These are phyloP conservation scores for Eudasyphora cyanicolor DNA, from an alignment of 2,888 invertebrate species.

Conservation along the genomic window DNA sequence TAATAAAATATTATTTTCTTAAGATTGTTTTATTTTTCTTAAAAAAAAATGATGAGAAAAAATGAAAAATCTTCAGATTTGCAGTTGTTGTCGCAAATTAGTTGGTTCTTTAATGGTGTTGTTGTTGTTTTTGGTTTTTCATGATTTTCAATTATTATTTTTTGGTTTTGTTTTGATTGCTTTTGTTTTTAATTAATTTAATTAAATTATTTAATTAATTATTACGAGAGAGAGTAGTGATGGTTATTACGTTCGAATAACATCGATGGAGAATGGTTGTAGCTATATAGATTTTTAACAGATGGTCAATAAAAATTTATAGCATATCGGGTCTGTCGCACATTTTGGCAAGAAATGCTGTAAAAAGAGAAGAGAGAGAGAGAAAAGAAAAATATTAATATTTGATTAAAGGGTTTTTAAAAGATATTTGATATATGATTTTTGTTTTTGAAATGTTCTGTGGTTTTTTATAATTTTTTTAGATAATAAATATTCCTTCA, in stretches of 20 bases:
- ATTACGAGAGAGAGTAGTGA: slow-evolving; percentile 78
- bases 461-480: too few relatives aligned
- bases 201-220: slow-evolving; percentile 77
- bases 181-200: slow-evolving; percentile 76
- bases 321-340: slow-evolving; percentile 83
- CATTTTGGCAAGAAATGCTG: slow-evolving; percentile 94
- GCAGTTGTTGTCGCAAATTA: slow-evolving; percentile 78
- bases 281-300: slow-evolving; percentile 73
- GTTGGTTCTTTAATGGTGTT: slow-evolving; percentile 21
- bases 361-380: slow-evolving; percentile 71
- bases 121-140: slow-evolving; percentile 22
- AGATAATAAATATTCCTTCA: too few relatives aligned
- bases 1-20: slow-evolving; percentile 69
- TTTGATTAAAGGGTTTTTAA: too few relatives aligned
- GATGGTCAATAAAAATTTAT: slow-evolving; percentile 73
- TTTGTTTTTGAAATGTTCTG: background rate
- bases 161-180: slow-evolving; percentile 55
- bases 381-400: slow-evolving; percentile 67
- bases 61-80: slow-evolving; percentile 76
- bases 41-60: slow-evolving; percentile 67
- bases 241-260: slow-evolving; percentile 73
- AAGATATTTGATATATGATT: background rate
- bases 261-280: slow-evolving; percentile 79
- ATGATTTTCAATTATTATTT: slow-evolving; percentile 9
- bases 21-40: slow-evolving; percentile 71